Conservation (phyloP, 1,140 invertebrate species). For the Monochamus saltuarius region DNA sequence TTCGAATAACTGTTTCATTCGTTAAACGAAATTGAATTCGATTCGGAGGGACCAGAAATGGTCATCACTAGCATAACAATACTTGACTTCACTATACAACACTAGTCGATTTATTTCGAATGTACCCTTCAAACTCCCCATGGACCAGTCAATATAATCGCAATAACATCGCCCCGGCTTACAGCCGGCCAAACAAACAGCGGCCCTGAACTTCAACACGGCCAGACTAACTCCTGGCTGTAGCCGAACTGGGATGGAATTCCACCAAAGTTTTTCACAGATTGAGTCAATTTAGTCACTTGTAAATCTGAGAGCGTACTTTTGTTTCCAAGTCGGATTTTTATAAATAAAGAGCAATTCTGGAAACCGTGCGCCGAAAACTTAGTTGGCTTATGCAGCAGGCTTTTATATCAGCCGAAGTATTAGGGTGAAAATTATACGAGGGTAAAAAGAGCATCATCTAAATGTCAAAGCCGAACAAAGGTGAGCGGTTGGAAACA, state of each 20-base stretch:
- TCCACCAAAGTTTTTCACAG: not conserved
- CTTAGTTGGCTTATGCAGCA: no score
- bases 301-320: slow-evolving; percentile 1
- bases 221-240: slow-evolving; percentile 8
- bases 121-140: slow-evolving; percentile 45
- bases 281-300: not conserved
- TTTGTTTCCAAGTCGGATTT: not conserved
- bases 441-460: slow-evolving; percentile 38
- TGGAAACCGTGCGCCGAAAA: no score
- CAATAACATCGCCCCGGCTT: slow-evolving; percentile 47
- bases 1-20: slow-evolving; percentile 22
- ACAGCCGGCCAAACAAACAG: slow-evolving; percentile 36
- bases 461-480: slow-evolving; percentile 38
- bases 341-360: no score
- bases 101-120: slow-evolving; percentile 48
- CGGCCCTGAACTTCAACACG: not conserved
- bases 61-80: slow-evolving; percentile 46
- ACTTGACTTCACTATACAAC: slow-evolving; percentile 42
- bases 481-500: slow-evolving; percentile 31
- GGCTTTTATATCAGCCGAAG: slow-evolving; percentile 2
- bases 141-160: slow-evolving; percentile 52
- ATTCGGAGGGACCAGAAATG: slow-evolving; percentile 36
- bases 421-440: slow-evolving; percentile 40
- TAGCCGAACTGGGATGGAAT: slow-evolving; percentile 7
- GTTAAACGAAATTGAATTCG: slow-evolving; percentile 46